Percentiles rank a stretch among this genome's conserved stretches.
phyloP scores from a whole-genome alignment of 1,140 invertebrate genomes.

The Megalopta genalis region DNA sequence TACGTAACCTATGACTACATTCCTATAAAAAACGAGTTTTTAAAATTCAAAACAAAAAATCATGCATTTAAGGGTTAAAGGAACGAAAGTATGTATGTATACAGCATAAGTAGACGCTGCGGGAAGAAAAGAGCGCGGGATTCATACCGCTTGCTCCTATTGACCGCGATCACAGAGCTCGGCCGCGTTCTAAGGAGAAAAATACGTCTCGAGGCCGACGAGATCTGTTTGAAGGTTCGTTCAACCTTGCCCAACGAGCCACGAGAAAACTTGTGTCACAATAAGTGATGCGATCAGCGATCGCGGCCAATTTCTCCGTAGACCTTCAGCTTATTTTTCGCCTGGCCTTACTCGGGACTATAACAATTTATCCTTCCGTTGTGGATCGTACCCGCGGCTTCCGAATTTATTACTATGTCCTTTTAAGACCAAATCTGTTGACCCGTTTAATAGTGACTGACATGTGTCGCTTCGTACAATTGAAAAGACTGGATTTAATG shows the following conservation, averaged over 20 bases:
- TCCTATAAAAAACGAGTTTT: too few relatives aligned
- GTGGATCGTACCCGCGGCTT: background rate
- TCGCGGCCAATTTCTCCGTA: background rate
- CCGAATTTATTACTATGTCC: too few relatives aligned
- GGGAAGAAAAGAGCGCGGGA: background rate
- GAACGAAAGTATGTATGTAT: background rate
- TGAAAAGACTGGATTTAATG: too few relatives aligned
- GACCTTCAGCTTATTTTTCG: background rate
- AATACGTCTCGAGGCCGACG: slow-evolving; percentile 38
- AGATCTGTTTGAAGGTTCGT: slow-evolving; percentile 49
- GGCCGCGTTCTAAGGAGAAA: background rate
- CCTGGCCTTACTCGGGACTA: background rate
- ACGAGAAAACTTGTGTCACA: slow-evolving; percentile 29
- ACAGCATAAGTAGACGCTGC: background rate
- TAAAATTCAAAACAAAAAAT: too few relatives aligned
- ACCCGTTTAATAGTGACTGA: too few relatives aligned
- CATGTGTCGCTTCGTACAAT: too few relatives aligned
- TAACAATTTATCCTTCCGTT: background rate
- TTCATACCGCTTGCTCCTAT: background rate
- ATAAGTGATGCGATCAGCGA: background rate
- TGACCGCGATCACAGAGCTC: slow-evolving; percentile 12
- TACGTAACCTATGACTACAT: too few relatives aligned
- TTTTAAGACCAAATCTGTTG: too few relatives aligned
- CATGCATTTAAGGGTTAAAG: too few relatives aligned
- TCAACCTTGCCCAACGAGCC: slow-evolving; percentile 55